Percentiles rank a stretch among this genome's conserved stretches.
Evolutionary conservation across 1,140 invertebrate species (phyloP).

Genomic region (Lordiphosa mommai): DNA sequence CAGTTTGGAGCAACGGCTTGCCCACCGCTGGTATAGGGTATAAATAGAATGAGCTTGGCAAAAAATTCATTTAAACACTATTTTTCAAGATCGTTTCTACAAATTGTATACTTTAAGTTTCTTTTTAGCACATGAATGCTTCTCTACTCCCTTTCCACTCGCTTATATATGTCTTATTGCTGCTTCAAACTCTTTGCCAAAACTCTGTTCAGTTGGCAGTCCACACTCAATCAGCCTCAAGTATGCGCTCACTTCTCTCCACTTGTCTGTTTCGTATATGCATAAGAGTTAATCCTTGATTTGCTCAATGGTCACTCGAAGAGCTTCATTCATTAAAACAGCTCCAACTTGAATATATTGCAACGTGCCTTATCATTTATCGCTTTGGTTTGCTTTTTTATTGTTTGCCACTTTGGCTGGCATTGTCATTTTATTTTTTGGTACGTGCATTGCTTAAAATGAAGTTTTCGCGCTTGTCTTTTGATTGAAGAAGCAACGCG

Average conservation of each 20-base stretch:
- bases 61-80: no score
- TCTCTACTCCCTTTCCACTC: no score
- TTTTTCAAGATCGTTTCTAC: no score
- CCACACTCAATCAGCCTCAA: constrained; percentile 34
- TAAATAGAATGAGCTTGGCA: no score
- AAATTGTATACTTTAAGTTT: no score
- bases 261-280: no score
- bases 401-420: constrained; percentile 63
- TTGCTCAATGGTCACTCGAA: constrained; percentile 24
- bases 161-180: no score
- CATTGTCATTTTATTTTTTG: constrained; percentile 32
- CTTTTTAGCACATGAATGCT: no score
- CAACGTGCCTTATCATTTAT: constrained; percentile 71
- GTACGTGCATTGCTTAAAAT: constrained; percentile 20
- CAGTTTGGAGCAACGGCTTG: no score
- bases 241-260: background rate
- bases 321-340: constrained; percentile 34
- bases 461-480: constrained; percentile 57
- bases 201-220: constrained; percentile 1
- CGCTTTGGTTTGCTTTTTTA: constrained; percentile 61
- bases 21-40: no score
- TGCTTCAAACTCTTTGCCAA: background rate
- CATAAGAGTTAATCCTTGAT: constrained; percentile 26
- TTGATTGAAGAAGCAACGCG: constrained; percentile 56
- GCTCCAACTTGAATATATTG: constrained; percentile 16